Evolutionary conservation across 1,140 invertebrate genomes (phyloP).

Genomic region (Drosophila albomicans): DNA sequence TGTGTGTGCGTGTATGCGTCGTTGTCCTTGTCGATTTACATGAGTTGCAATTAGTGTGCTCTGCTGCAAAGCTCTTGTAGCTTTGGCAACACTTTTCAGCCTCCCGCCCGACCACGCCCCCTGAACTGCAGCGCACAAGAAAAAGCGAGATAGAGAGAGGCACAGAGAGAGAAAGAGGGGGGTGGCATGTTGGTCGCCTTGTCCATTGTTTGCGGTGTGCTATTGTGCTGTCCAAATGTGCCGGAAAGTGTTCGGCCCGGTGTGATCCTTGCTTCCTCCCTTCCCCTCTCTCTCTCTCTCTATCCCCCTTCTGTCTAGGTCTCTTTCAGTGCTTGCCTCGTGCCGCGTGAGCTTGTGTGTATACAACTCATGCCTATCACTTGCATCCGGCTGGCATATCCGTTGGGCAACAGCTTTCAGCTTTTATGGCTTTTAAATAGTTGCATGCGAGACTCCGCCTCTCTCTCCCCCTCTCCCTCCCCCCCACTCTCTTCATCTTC

Average conservation of each 20-base stretch:
- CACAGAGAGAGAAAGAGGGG: not conserved
- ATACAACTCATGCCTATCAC: slow-evolving; percentile 74
- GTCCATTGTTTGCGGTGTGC: slow-evolving; percentile 71
- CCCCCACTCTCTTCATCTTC: not conserved
- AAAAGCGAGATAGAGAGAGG: not conserved
- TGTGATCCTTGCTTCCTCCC: slow-evolving; percentile 29
- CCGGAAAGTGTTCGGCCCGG: slow-evolving; percentile 60
- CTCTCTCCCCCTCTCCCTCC: not conserved
- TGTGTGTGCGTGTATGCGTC: slow-evolving; percentile 24
- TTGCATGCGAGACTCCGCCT: slow-evolving; percentile 46
- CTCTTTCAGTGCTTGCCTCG: not conserved
- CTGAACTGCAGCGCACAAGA: not conserved
- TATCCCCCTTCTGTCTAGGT: not conserved
- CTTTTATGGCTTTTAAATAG: slow-evolving; percentile 83
- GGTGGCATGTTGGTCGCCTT: slow-evolving; percentile 3
- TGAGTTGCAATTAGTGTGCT: slow-evolving; percentile 81
- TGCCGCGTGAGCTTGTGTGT: not conserved
- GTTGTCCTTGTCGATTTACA: slow-evolving; percentile 80
- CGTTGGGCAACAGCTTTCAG: slow-evolving; percentile 80
- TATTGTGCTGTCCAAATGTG: slow-evolving; percentile 74
- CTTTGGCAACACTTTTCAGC: slow-evolving; percentile 68
- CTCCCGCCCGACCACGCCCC: not conserved
- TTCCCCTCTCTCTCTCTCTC: not conserved
- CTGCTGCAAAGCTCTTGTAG: slow-evolving; percentile 70
- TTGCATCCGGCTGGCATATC: slow-evolving; percentile 78